phyloP scores from a whole-genome alignment of 2,113 vertebrate genomes.

The Butastur rufipennis region DNA sequence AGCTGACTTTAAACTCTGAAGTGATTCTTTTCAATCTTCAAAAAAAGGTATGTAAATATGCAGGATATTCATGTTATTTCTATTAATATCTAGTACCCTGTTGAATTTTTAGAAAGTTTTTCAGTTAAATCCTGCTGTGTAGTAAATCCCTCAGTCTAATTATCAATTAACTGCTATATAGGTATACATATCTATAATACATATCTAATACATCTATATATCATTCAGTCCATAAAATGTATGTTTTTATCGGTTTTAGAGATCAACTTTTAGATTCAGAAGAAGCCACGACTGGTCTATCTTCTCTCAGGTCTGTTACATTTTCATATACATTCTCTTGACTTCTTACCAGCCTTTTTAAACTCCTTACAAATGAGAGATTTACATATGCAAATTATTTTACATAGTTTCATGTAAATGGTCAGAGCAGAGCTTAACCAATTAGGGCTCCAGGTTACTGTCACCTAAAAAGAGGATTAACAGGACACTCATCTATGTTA shows the following conservation, averaged over 20 bases:
- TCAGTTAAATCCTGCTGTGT: not conserved
- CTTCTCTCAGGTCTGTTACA: not conserved
- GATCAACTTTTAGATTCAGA: not conserved
- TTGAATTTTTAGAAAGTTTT: not conserved
- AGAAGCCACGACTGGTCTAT: not conserved
- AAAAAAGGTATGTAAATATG: not conserved
- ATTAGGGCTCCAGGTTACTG: not conserved
- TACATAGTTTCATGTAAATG: not conserved
- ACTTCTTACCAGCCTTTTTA: not conserved
- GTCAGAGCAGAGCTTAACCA: not conserved
- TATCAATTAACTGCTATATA: not conserved
- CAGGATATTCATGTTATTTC: not conserved
- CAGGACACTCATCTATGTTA: not conserved
- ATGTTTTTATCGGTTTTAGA: not conserved
- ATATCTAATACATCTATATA: not conserved
- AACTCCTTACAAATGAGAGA: not conserved
- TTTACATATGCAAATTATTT: not conserved
- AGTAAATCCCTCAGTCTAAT: not conserved
- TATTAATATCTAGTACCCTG: not conserved
- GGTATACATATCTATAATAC: not conserved
- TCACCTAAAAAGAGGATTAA: not conserved
- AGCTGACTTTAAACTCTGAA: not conserved
- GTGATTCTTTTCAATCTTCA: not conserved
- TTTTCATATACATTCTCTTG: not conserved
- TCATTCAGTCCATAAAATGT: not conserved